These are phyloP conservation scores for Aphaenogaster ashmeadi DNA, from an alignment of 1,140 invertebrate species.

Conservation along the genomic window DNA sequence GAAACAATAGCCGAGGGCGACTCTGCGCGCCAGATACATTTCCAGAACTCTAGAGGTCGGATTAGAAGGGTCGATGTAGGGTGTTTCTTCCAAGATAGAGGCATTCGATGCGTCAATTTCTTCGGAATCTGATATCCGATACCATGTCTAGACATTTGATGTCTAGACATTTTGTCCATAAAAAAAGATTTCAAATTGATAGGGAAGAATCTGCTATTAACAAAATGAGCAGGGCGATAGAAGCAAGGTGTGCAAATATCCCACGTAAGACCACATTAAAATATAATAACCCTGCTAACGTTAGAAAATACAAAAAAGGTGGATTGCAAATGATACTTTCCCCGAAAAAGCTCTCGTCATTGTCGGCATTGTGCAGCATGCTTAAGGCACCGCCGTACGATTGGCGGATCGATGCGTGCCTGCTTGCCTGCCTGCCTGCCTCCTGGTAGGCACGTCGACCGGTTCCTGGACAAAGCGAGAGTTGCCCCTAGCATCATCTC, in stretches of 20 bases:
- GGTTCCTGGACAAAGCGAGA: slow-evolving; percentile 78
- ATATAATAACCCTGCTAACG: neutral
- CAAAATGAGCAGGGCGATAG: neutral
- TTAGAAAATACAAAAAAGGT: neutral
- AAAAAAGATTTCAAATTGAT: neutral
- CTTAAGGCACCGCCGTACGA: slow-evolving; percentile 56
- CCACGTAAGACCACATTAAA: neutral
- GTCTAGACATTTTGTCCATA: neutral
- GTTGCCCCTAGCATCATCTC: slow-evolving; percentile 72
- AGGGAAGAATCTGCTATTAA: neutral
- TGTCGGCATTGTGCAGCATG: slow-evolving; percentile 39
- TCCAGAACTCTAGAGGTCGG: slow-evolving; percentile 28
- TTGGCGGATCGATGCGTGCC: slow-evolving; percentile 76
- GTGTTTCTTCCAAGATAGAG: neutral
- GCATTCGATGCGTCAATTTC: slow-evolving; percentile 28
- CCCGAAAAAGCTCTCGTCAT: slow-evolving; percentile 33
- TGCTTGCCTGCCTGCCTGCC: slow-evolving; percentile 67
- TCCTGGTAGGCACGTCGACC: slow-evolving; percentile 77
- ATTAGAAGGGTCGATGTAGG: neutral
- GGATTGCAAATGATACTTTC: neutral
- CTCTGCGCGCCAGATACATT: neutral
- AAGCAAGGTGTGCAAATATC: neutral
- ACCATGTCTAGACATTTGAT: too few relatives aligned
- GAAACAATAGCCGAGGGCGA: slow-evolving; percentile 29
- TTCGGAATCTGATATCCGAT: neutral